A percentile compares a stretch with the other conserved stretches of the same genome.
These are phyloP conservation scores for Bothrops jararaca DNA, from an alignment of 2,113 vertebrate genomes.

Conservation along the genomic window DNA sequence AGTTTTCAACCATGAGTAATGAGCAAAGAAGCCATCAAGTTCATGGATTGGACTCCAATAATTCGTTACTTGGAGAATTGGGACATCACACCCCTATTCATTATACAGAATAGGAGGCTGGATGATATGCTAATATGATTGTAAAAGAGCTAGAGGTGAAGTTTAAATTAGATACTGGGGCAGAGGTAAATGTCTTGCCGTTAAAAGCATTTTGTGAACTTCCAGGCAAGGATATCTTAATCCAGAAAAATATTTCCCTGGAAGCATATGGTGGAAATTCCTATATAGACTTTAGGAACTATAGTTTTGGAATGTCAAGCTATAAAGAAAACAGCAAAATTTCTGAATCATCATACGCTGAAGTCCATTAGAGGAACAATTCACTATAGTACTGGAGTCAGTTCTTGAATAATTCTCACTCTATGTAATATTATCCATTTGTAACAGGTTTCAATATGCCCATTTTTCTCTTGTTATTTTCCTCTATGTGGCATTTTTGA, in stretches of 20 bases:
- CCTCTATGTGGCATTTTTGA: neutral
- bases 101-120: neutral
- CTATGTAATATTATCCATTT: neutral
- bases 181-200: neutral
- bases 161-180: neutral
- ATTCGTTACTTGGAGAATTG: neutral
- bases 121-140: neutral
- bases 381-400: neutral
- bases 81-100: neutral
- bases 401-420: neutral
- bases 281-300: neutral
- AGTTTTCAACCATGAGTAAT: neutral
- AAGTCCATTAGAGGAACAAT: neutral
- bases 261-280: neutral
- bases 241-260: neutral
- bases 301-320: neutral
- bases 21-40: neutral
- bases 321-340: neutral
- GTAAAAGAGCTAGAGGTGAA: neutral
- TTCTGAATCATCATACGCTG: neutral
- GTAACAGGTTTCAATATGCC: neutral
- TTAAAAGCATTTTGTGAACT: neutral
- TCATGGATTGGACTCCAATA: neutral
- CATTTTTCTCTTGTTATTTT: neutral
- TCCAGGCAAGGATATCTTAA: neutral